These are phyloP conservation scores for Hylaeus anthracinus DNA, from an alignment of 1,140 invertebrate genomes.

Conservation along the genomic window DNA sequence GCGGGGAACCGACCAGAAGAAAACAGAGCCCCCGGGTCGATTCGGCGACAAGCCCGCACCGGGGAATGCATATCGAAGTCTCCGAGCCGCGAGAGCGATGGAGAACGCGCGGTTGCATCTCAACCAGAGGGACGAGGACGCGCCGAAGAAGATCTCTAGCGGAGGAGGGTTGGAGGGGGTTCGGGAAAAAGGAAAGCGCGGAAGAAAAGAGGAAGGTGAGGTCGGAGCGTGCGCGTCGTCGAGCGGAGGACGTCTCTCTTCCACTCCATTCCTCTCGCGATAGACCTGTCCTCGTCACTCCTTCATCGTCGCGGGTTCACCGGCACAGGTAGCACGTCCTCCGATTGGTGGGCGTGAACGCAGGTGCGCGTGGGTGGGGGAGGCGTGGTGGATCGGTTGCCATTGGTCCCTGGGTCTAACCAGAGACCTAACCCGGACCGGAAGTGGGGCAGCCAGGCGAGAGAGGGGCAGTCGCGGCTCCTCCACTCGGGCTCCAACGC, in stretches of 20 bases:
- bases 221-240: constrained; percentile 60
- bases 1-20: neutral
- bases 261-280: neutral
- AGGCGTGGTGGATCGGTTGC: constrained; percentile 68
- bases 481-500: constrained; percentile 52
- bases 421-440: constrained; percentile 51
- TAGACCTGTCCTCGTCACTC: neutral
- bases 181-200: constrained; percentile 3
- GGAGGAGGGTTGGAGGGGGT: constrained; percentile 35
- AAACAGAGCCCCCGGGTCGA: constrained; percentile 32
- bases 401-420: constrained; percentile 67
- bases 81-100: constrained; percentile 40
- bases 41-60: too few relatives aligned
- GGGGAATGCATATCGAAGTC: constrained; percentile 22
- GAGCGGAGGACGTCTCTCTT: constrained; percentile 49
- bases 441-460: constrained; percentile 65
- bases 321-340: constrained; percentile 60
- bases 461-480: constrained; percentile 46
- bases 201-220: constrained; percentile 47
- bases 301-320: constrained; percentile 44
- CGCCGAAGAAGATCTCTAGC: constrained; percentile 29
- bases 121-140: constrained; percentile 16
- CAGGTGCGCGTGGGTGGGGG: constrained; percentile 78
- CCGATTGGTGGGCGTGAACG: constrained; percentile 72
- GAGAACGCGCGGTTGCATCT: neutral